These are phyloP conservation scores for Ochropleura leucogaster DNA, from an alignment of 2,888 invertebrate genomes.

Conservation along the genomic window DNA sequence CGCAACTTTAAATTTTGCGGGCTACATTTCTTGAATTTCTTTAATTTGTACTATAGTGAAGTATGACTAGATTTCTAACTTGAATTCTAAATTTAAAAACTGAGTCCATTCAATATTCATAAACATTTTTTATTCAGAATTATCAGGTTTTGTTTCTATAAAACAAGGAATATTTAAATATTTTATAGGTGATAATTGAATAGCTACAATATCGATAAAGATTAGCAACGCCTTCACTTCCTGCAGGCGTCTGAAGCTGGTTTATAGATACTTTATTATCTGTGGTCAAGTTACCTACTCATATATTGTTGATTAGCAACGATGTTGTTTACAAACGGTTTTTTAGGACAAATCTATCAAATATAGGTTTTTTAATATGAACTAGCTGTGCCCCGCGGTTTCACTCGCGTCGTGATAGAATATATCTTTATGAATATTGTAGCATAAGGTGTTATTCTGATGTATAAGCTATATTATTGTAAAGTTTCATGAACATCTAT, in stretches of 20 bases:
- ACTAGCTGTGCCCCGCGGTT: too few species aligned
- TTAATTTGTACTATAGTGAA: not conserved
- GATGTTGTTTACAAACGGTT: not conserved
- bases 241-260: not conserved
- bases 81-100: not conserved
- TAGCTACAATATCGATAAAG: not conserved
- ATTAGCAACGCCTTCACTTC: conserved; percentile 19
- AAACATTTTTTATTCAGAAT: conserved; percentile 1
- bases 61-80: not conserved
- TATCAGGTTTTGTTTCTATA: not conserved
- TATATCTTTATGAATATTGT: too few species aligned
- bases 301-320: not conserved
- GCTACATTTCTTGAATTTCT: too few species aligned
- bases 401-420: too few species aligned
- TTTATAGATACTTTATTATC: not conserved
- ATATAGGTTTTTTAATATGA: not conserved
- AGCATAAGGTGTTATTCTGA: too few species aligned
- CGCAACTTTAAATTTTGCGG: not conserved
- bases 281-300: not conserved
- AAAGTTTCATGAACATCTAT: too few species aligned
- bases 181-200: conserved; percentile 28
- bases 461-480: too few species aligned
- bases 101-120: conserved; percentile 17
- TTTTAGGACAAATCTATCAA: not conserved
- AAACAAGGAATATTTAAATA: conserved; percentile 13